These are phyloP conservation scores for Bombus consobrinus DNA, from an alignment of 1,140 invertebrate genomes.

Conservation along the genomic window DNA sequence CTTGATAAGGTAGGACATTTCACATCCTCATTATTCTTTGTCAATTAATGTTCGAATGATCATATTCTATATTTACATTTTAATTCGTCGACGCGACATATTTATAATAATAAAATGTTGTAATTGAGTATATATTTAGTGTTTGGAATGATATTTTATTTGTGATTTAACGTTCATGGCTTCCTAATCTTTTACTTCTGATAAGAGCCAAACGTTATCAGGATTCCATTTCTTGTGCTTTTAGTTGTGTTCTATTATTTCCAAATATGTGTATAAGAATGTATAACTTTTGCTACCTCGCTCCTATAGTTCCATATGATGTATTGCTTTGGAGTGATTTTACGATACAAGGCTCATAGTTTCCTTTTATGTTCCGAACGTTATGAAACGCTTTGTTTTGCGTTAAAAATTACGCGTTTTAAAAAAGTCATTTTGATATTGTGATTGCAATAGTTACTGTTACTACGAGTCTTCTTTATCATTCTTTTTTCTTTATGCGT, in stretches of 20 bases:
- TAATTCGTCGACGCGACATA: constrained; percentile 27
- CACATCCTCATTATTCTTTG: constrained; percentile 42
- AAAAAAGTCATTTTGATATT: no score
- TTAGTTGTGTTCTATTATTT: constrained; percentile 22
- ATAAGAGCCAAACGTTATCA: constrained; percentile 16
- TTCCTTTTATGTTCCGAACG: neutral
- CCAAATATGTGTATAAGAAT: constrained; percentile 17
- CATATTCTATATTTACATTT: constrained; percentile 44
- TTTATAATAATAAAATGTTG: constrained; percentile 40
- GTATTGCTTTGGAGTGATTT: neutral
- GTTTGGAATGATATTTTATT: constrained; percentile 43
- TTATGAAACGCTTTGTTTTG: neutral
- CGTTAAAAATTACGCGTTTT: neutral
- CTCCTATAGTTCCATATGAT: constrained; percentile 21
- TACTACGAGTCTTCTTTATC: neutral
- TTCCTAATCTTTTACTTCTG: constrained; percentile 28
- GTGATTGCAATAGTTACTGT: neutral
- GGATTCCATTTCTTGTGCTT: constrained; percentile 42
- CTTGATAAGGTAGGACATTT: constrained; percentile 78
- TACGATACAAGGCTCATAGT: neutral
- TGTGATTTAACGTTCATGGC: constrained; percentile 35
- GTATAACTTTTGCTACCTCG: constrained; percentile 39
- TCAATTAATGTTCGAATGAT: constrained; percentile 36
- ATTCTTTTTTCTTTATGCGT: neutral
- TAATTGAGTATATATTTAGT: constrained; percentile 30